Base-by-base conservation (phyloP, 2,888 invertebrate genomes). In the Ernsta delagoae region DNA sequence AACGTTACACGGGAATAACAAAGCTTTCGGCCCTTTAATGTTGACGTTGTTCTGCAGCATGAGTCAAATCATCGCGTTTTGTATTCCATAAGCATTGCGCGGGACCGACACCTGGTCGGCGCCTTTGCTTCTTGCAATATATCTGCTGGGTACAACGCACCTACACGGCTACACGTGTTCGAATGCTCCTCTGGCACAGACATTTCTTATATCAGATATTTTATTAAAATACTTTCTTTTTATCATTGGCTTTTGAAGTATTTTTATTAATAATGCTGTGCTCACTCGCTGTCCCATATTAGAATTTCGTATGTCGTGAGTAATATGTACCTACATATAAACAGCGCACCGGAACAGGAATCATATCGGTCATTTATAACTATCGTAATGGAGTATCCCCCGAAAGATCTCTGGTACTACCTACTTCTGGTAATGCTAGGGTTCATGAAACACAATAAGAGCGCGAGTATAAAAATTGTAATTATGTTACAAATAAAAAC, bases 11-110 rank as follows among this genome's bases (percentile, higher is more conserved):
- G 59, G n/a, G 67, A 63, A 70, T 65, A 63, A 50, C 50, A 50
- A 50, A 50, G 50, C 16, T 31, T 70, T 54, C 64, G 60, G 70
- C 64, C 56, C 56, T 57, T 68, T 68, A 68, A 62, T 57, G 61
- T 71, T 63, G 39, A 70, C 57, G 50, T 56, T 69, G 70, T 64
- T 59, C 56, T 63, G 36, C 36, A 36, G 65, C 65, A 67, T 61
- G 71, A 67, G 65, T 71, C 70, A 70, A 68, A 70, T 60, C 68
- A 70, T 72, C 66, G 67, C 48, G 72, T 76, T 78, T 82, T 82
- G 81, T 85, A 85, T 84, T 83, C 83, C 67, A 62, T 71, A 74
- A 75, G 77, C 81, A 79, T 69, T 72, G 74, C 70, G 50, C 70
- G 54, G 70, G 66, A 64, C 60, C 73, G 75, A 77, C 82, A 83